Conservation (phyloP, 64 coral and sea anemone species). For the Actinia tenebrosa region DNA sequence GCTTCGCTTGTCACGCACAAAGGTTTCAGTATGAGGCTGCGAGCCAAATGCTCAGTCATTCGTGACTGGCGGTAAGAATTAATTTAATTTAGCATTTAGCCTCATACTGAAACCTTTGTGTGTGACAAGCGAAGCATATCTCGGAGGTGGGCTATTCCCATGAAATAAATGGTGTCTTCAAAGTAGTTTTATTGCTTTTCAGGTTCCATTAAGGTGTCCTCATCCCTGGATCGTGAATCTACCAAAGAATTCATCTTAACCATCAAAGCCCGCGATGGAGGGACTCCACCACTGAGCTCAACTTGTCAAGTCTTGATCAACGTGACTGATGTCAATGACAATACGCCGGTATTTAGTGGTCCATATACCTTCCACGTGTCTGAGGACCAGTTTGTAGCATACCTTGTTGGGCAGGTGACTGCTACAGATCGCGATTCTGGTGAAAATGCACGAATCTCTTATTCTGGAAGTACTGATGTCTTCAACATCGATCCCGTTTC, state of each 20-base stretch:
- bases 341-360: slow-evolving; percentile 57
- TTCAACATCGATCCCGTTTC: slow-evolving; percentile 15
- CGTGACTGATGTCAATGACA: slow-evolving; percentile 83
- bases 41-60: no score
- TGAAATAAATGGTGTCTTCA: no score
- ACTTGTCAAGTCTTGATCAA: slow-evolving; percentile 49
- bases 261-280: slow-evolving; percentile 67
- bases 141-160: no score
- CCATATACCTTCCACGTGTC: slow-evolving; percentile 39
- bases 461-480: slow-evolving; percentile 11
- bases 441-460: slow-evolving; percentile 36
- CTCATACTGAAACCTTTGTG: no score
- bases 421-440: slow-evolving; percentile 36
- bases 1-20: no score
- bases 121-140: no score
- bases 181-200: neutral
- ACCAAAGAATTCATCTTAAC: slow-evolving; percentile 35
- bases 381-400: slow-evolving; percentile 23
- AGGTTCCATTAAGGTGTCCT: slow-evolving; percentile 54
- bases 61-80: no score
- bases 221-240: slow-evolving; percentile 55
- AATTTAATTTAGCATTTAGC: no score
- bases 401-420: slow-evolving; percentile 32
- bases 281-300: slow-evolving; percentile 23
- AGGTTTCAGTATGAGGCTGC: no score